Base-by-base conservation (phyloP, 2,113 vertebrate species). In the Brachyhypopomus gauderio region DNA sequence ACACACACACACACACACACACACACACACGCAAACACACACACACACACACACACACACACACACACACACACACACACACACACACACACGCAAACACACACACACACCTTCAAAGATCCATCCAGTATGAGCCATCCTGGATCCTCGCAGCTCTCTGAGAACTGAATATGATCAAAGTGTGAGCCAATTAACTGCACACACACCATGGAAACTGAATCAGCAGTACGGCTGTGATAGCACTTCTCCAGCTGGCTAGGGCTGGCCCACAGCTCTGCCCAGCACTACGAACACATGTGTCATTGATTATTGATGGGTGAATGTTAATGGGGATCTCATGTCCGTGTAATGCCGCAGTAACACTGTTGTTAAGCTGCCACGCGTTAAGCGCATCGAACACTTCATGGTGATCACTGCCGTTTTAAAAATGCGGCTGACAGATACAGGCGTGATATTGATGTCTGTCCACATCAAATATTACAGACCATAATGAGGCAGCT, bases 91-190 rank as follows among this genome's bases (percentile, higher is more conserved):
- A 81, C 73, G 75, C 60, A 75, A 30, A 81, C 62, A 72, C 36
- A 63, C 38, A 64, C 38, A 73, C 71, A 74, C 71, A 70, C 66
- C 72, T 75, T 81, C 48, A 81, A 75, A 81, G 64, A 81, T 75
- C 45, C 45, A 52, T 52, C 45, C 52, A 69, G 62, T 67, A 34
- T 67, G 79, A 81, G 67, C 72, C 45, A 62, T 75, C 30, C 48
- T 58, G 60, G 72, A 72, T 70, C 14, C 76, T 63, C 36, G 16
- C 34, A 60, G 75, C 30, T 75, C 59, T 41, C 30, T 63, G 48
- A 67, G 66, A 45, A 59, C 72, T 69, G 36, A 81, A 58, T 75
- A 22, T 81, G 80, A 81, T 81, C 80, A 81, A 81, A 81, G 80
- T 70, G 48, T 19, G 34, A 75, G 70, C 52, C 73, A 81, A 81